phyloP scores from a whole-genome alignment of 2,888 invertebrate species.

The Rhaphigaster nebulosa region DNA sequence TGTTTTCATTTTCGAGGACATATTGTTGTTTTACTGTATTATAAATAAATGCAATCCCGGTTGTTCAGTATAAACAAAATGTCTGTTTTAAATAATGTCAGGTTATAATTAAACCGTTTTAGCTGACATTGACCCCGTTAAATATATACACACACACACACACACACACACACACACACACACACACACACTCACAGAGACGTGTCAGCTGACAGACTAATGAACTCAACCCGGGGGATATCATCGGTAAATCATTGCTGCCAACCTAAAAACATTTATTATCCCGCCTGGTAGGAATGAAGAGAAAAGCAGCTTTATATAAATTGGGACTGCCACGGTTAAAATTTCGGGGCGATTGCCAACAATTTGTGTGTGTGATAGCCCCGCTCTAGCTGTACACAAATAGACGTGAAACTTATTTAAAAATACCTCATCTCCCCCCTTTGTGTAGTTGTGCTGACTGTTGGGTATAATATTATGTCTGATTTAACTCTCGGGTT shows the following conservation, averaged over 20 bases:
- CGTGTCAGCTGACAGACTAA: constrained; percentile 34
- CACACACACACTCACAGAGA: not conserved
- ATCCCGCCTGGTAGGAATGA: not conserved
- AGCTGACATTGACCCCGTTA: not conserved
- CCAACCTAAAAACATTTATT: constrained; percentile 31
- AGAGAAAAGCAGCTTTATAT: constrained; percentile 55
- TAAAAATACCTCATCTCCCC: not conserved
- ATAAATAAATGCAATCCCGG: not conserved
- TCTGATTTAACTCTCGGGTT: not conserved
- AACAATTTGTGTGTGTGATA: constrained; percentile 53
- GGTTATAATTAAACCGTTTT: not conserved
- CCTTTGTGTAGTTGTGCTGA: not conserved
- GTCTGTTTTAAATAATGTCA: not conserved
- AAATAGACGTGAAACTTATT: not conserved
- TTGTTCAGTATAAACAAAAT: not conserved
- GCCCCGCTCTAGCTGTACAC: not conserved
- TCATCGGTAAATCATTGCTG: constrained; percentile 24
- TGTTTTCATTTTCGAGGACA: not conserved
- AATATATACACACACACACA: not conserved
- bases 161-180: not conserved
- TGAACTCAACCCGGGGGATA: not conserved
- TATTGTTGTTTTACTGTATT: not conserved
- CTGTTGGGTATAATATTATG: not conserved
- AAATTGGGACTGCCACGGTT: constrained; percentile 56
- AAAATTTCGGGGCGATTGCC: constrained; percentile 56